These are phyloP conservation scores for Pogonognathellus flavescens DNA, from an alignment of 1,140 invertebrate genomes.

Conservation along the genomic window DNA sequence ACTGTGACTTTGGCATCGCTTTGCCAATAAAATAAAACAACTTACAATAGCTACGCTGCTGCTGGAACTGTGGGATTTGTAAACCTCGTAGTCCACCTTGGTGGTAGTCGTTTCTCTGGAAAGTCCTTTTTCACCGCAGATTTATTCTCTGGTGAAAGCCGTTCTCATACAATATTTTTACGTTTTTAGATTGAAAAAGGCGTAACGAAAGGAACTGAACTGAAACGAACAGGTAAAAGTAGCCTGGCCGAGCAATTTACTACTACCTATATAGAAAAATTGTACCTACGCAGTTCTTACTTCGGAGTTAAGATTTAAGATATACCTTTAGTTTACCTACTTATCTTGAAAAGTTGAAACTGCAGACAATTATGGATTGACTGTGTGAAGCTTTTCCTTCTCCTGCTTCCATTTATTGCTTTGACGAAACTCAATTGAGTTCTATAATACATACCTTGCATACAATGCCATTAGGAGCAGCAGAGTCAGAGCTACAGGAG, in stretches of 20 bases:
- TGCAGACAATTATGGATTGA: background rate
- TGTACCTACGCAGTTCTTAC: no score
- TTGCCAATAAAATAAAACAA: background rate
- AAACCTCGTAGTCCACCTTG: no score
- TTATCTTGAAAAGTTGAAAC: no score
- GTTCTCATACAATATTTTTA: background rate
- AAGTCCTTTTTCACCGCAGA: background rate
- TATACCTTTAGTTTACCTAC: no score
- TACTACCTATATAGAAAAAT: no score
- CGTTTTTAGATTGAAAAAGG: background rate
- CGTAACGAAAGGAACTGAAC: background rate
- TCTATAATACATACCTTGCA: background rate
- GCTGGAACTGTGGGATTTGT: no score
- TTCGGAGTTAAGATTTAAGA: no score
- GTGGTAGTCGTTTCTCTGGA: background rate
- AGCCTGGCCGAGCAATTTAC: no score
- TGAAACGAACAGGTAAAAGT: background rate
- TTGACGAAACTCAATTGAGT: conserved; percentile 30
- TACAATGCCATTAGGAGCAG: no score
- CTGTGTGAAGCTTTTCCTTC: background rate
- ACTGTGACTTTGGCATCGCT: background rate
- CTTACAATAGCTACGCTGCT: no score
- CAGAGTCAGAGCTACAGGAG: background rate
- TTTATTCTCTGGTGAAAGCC: background rate
- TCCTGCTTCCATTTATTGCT: background rate